These are phyloP conservation scores for Periplaneta americana DNA, from an alignment of 1,140 invertebrate species.

Conservation along the genomic window DNA sequence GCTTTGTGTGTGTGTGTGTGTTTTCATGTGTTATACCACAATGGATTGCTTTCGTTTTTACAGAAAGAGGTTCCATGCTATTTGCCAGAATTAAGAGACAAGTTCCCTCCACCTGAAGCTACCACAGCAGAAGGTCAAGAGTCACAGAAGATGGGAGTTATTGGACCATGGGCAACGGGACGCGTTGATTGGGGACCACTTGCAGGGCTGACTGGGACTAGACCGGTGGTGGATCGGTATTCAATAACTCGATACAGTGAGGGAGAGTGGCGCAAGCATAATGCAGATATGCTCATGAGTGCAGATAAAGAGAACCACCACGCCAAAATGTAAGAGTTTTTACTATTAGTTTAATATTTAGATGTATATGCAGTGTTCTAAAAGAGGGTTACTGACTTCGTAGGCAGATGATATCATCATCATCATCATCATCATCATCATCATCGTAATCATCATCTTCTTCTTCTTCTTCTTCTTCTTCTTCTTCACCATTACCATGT, in stretches of 20 bases:
- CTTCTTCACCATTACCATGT: no score
- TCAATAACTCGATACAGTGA: conserved; percentile 62
- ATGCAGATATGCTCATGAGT: conserved; percentile 49
- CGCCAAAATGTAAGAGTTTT: conserved; percentile 30
- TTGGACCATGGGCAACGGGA: conserved; percentile 63
- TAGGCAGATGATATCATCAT: no score
- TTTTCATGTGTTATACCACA: no score
- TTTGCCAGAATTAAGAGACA: not conserved
- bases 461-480: no score
- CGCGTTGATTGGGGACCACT: conserved; percentile 61
- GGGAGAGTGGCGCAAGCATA: conserved; percentile 60
- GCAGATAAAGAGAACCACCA: conserved; percentile 29
- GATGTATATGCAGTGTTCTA: no score
- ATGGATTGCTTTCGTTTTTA: no score
- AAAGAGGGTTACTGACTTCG: no score
- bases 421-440: no score
- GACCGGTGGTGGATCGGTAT: conserved; percentile 66
- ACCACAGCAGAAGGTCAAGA: not conserved
- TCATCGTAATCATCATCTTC: no score
- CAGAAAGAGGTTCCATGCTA: not conserved
- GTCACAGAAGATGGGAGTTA: conserved; percentile 34
- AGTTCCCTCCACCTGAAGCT: not conserved
- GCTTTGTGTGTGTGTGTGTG: no score
- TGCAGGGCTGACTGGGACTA: conserved; percentile 57
- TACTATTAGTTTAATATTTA: no score